Evolutionary conservation across 2,113 vertebrate genomes (phyloP).

Genomic region (Cryptotis parvus): DNA sequence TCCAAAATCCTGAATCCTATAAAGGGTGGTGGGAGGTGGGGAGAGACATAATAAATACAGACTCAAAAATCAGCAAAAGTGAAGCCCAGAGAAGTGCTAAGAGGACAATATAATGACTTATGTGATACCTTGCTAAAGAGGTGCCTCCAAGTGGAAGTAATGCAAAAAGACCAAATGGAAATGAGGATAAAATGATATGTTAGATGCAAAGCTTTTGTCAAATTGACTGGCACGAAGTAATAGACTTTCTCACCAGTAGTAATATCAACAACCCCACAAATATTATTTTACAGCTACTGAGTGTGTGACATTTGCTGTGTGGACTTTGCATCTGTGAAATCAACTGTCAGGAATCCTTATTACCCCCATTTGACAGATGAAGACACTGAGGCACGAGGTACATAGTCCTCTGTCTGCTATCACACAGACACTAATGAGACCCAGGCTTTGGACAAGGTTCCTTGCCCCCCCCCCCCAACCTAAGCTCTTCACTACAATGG

Average conservation of each 20-base stretch:
- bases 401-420: neutral
- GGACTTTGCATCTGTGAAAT: neutral
- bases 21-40: no score
- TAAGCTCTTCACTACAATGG: neutral
- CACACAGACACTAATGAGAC: neutral
- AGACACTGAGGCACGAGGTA: neutral
- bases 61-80: neutral
- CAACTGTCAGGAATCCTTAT: neutral
- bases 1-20: neutral
- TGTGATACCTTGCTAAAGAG: neutral
- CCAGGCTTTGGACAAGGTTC: neutral
- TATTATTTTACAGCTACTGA: neutral
- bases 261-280: neutral
- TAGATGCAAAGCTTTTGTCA: conserved; percentile 4
- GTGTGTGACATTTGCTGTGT: neutral
- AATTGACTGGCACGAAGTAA: neutral
- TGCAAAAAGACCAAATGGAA: neutral
- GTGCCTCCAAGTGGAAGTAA: neutral
- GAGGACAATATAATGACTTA: neutral
- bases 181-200: neutral
- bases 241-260: neutral
- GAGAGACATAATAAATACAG: neutral
- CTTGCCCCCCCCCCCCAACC: neutral
- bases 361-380: neutral
- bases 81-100: neutral